A percentile compares a stretch with the other conserved stretches of the same genome.
Conservation (phyloP, 2,888 invertebrate species). For the Drosophila melanocephala region DNA sequence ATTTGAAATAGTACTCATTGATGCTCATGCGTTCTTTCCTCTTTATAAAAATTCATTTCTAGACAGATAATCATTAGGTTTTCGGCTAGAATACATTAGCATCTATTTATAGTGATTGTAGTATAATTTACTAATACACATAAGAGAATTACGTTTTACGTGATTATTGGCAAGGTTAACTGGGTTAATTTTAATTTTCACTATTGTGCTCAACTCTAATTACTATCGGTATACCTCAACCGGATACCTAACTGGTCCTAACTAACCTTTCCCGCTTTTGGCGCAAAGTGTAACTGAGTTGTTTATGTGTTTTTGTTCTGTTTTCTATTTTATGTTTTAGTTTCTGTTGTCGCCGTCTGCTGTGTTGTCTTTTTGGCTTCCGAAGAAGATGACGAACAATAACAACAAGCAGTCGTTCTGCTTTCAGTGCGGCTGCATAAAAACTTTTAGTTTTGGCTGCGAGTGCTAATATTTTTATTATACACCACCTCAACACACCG, state of each 20-base stretch:
- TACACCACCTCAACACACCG: neutral
- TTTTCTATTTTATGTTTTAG: constrained; percentile 36
- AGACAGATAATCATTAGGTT: neutral
- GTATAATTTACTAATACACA: neutral
- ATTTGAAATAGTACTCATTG: neutral
- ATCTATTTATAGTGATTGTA: neutral
- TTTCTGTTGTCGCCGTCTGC: constrained; percentile 41
- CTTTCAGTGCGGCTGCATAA: neutral
- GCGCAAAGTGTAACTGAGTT: constrained; percentile 75
- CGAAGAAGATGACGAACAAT: constrained; percentile 5
- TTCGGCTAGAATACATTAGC: neutral
- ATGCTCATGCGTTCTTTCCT: neutral
- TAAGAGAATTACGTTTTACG: neutral
- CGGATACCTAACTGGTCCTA: neutral
- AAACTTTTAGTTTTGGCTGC: constrained; percentile 52
- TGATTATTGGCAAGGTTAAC: neutral
- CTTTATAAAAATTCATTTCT: neutral
- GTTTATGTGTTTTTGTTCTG: constrained; percentile 70
- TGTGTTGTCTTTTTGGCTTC: constrained; percentile 21
- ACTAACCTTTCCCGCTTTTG: neutral
- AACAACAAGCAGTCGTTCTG: neutral
- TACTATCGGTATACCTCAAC: neutral
- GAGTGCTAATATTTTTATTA: constrained; percentile 71
- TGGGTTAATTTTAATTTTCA: neutral
- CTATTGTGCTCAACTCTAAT: neutral